A percentile compares a stretch with the other conserved stretches of the same genome.
phyloP scores from a whole-genome alignment of 2,797 vertebrate genomes.

The Lerista edwardsae region DNA sequence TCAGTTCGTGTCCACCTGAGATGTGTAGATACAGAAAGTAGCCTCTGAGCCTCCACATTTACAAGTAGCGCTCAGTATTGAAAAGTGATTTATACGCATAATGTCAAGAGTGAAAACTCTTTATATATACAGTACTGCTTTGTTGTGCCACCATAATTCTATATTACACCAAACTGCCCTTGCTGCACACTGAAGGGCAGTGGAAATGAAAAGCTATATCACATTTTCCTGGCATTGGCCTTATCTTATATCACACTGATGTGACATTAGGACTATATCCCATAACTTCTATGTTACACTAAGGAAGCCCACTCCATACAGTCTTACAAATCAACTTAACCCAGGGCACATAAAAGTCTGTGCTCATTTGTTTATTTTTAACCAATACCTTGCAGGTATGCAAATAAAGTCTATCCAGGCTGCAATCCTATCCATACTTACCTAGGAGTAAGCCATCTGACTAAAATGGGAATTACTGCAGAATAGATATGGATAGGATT shows the following conservation, averaged over 20 bases:
- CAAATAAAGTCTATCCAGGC: fast-evolving
- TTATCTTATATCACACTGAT: constrained; percentile 18
- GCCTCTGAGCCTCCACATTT: constrained; percentile 51
- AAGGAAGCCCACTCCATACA: not conserved
- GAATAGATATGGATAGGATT: too few species aligned
- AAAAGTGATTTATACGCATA: constrained; percentile 72
- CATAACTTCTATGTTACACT: fast-evolving
- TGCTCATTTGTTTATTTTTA: not conserved
- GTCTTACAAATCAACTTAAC: not conserved
- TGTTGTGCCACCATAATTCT: constrained; percentile 37
- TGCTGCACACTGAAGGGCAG: constrained; percentile 64
- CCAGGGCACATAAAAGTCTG: fast-evolving
- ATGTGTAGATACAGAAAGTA: constrained; percentile 34
- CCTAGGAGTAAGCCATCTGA: too few species aligned
- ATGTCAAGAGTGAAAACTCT: constrained; percentile 39
- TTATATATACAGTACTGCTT: constrained; percentile 43
- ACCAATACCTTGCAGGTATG: fast-evolving
- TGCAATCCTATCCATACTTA: too few species aligned
- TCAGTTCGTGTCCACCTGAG: constrained; percentile 23
- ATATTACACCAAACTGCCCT: constrained; percentile 64
- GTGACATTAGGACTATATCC: constrained; percentile 39
- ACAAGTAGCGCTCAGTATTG: constrained; percentile 58
- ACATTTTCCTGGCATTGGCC: constrained; percentile 32
- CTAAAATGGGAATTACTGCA: too few species aligned
- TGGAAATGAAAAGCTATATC: constrained; percentile 63